A percentile compares a stretch with the other conserved stretches of the same genome.
phyloP scores from a whole-genome alignment of 1,140 invertebrate genomes.

The Drosophila ficusphila region DNA sequence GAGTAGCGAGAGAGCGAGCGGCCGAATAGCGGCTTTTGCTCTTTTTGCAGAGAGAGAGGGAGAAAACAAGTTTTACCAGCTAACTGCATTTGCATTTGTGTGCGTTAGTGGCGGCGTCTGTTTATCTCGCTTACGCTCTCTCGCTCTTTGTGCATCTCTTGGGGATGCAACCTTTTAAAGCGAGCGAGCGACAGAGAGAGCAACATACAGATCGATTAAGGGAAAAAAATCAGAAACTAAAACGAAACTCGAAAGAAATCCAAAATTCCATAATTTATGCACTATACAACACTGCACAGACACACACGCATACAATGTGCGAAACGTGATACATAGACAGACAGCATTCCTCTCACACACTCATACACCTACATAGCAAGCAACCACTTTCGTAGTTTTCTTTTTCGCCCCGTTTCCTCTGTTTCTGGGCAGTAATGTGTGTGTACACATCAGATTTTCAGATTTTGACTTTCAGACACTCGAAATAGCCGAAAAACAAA shows the following conservation, averaged over 20 bases:
- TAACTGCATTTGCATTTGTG: conserved; percentile 26
- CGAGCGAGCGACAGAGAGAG: conserved; percentile 31
- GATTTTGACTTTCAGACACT: conserved; percentile 45
- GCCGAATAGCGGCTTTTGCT: conserved; percentile 74
- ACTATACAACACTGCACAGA: conserved; percentile 70
- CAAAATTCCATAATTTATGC: conserved; percentile 66
- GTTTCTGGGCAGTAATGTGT: conserved; percentile 68
- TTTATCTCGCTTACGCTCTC: conserved; percentile 48
- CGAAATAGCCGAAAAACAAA: conserved; percentile 29
- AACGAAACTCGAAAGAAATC: conserved; percentile 32
- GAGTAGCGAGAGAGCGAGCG: conserved; percentile 65
- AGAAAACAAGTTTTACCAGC: conserved; percentile 71
- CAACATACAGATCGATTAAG: conserved; percentile 66
- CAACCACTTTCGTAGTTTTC: conserved; percentile 79
- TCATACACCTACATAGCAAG: conserved; percentile 55
- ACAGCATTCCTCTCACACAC: conserved; percentile 67
- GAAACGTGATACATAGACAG: conserved; percentile 70
- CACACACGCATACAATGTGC: conserved; percentile 45
- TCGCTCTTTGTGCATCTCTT: conserved; percentile 65
- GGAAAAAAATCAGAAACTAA: conserved; percentile 28
- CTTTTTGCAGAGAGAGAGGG: conserved; percentile 62
- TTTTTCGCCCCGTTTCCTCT: conserved; percentile 55
- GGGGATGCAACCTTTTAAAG: conserved; percentile 65
- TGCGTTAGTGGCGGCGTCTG: conserved; percentile 55
- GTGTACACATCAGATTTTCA: conserved; percentile 58